Conservation (phyloP, 2,888 invertebrate species). For the Lacanobia wlatinum region DNA sequence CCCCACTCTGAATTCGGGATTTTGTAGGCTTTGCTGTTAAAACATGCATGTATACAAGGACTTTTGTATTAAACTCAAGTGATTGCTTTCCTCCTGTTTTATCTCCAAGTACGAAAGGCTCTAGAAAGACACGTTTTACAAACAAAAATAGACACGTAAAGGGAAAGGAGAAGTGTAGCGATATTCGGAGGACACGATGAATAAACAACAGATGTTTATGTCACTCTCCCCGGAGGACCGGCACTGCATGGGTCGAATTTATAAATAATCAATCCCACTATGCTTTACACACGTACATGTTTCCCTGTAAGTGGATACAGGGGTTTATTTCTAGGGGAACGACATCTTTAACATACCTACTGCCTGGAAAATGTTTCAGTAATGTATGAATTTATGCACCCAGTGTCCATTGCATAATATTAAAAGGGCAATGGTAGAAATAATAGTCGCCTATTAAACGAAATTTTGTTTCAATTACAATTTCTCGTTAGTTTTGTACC, state of each 20-base stretch:
- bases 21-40: conserved; percentile 48
- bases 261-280: conserved; percentile 78
- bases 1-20: conserved; percentile 40
- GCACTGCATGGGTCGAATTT: conserved; percentile 73
- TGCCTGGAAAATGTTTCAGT: conserved; percentile 8
- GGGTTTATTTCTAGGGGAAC: conserved; percentile 50
- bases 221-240: conserved; percentile 68
- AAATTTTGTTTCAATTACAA: conserved; percentile 52
- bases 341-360: conserved; percentile 31
- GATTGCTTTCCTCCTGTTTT: conserved; percentile 59
- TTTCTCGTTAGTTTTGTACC: conserved; percentile 43
- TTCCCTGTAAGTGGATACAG: conserved; percentile 53
- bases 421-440: conserved; percentile 14
- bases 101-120: conserved; percentile 41
- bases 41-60: conserved; percentile 50
- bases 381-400: conserved; percentile 2
- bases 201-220: conserved; percentile 85
- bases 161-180: conserved; percentile 73
- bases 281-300: conserved; percentile 51
- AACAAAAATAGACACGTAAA: conserved; percentile 69
- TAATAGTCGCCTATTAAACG: conserved; percentile 33
- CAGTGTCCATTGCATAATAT: conserved; percentile 15
- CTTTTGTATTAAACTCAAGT: conserved; percentile 48
- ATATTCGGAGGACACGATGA: conserved; percentile 78
- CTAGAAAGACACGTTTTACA: conserved; percentile 52